Evolutionary conservation across 64 coral and sea anemone species (phyloP), one percentile per base, ranked within the genome.

Genomic region (Montipora sp.): DNA sequence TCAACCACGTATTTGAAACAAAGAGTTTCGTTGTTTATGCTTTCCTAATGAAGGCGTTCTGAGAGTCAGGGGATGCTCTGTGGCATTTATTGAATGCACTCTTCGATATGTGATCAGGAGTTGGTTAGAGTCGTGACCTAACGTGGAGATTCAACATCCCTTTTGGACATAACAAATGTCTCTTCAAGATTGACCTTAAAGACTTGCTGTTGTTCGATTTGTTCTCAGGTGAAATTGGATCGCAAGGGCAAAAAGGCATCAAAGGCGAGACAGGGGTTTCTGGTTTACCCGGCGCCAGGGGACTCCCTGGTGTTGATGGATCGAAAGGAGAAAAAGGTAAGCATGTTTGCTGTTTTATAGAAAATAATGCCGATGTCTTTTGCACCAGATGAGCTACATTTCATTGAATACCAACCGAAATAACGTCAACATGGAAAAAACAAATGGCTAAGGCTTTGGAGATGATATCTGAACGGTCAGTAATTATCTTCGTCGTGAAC

Each of bases 251-350:
- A 18, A 48, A 50, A 8, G 68, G 61, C 61, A 9, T 53, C 1
- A 10, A 8, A 9, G 88, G 88, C 36, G 24, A 59, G 14, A 51
- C 19, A 3, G 88, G 88, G 3, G 19, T 19, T 19, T 2, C 48
- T 36, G 61, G 61, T 4, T 66, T 18, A 66, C 61, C 61, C 11
- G 88, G 90, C 1, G 27, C 16, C 8, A 66, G 2, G 2, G 61
- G 61, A 66, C 4, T 14, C 61, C 18, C 77, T 21, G 77, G 79
- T 22, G 46, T 73, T 27, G 1, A 89, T 2, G 87, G 87, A 59
- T 8, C 68, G 3, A 75, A 75, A 16, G 89, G 89, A 4, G 88
- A 90, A 48, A 90, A 14, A 8, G 88, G 88, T 90, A 45, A 90
- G 88, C 19, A 45, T 13, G 13, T 16, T 68, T 68, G 14, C 4